A percentile compares a stretch with the other conserved stretches of the same genome.
Evolutionary conservation across 2,888 invertebrate species (phyloP).

Genomic region (Melipona beecheii): DNA sequence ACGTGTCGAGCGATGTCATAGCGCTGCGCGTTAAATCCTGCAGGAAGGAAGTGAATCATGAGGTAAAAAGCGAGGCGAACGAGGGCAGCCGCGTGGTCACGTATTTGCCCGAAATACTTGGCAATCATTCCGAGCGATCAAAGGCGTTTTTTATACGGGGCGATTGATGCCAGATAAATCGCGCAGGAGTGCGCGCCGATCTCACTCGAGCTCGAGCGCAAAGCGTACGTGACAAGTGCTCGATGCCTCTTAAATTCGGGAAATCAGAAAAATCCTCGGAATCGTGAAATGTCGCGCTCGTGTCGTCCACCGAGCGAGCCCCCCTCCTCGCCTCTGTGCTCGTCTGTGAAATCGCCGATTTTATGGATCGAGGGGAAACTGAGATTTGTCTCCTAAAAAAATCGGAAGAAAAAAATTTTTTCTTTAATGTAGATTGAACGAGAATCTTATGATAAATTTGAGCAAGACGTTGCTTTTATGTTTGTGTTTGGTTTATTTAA

Average conservation of each 20-base stretch:
- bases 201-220: slow-evolving; percentile 3
- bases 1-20: no score
- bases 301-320: slow-evolving; percentile 7
- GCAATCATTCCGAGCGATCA: slow-evolving; percentile 14
- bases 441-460: no score
- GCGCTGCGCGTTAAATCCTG: background rate
- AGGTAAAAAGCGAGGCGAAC: background rate
- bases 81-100: slow-evolving; percentile 13
- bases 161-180: slow-evolving; percentile 32
- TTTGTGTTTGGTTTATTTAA: background rate
- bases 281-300: slow-evolving; percentile 14
- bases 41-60: background rate
- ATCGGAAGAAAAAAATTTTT: background rate
- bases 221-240: slow-evolving; percentile 33
- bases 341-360: background rate
- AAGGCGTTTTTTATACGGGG: slow-evolving; percentile 12
- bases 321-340: background rate
- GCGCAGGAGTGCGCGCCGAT: slow-evolving; percentile 21
- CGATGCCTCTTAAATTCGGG: slow-evolving; percentile 32
- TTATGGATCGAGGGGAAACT: background rate
- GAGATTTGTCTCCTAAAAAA: background rate
- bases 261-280: slow-evolving; percentile 32
- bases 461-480: no score
- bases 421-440: background rate
- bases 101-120: slow-evolving; percentile 26